These are phyloP conservation scores for Epinephelus coioides DNA, from an alignment of 2,797 vertebrate genomes.

Conservation along the genomic window DNA sequence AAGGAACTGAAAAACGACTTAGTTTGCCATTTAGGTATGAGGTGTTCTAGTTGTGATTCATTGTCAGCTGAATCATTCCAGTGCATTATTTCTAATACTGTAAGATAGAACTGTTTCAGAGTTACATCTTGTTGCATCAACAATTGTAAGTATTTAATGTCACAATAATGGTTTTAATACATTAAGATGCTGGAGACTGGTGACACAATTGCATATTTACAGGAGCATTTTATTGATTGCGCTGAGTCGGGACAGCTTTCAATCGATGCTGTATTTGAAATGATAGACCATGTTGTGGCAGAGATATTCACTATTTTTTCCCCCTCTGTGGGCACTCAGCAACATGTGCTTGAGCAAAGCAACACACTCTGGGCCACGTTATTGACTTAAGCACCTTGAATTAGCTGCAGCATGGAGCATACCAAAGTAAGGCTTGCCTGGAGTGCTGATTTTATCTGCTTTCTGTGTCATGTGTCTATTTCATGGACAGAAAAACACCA, in stretches of 20 bases:
- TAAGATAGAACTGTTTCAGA: not conserved
- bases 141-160: not conserved
- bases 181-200: not conserved
- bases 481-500: not conserved
- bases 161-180: conserved; percentile 9
- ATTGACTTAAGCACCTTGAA: conserved; percentile 37
- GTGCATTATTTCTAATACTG: not conserved
- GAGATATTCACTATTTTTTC: not conserved
- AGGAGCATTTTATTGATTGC: conserved; percentile 27
- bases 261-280: conserved; percentile 25
- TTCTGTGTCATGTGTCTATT: not conserved
- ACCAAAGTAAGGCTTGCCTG: not conserved
- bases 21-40: not conserved
- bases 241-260: conserved; percentile 15
- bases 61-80: too few relatives aligned
- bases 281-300: conserved; percentile 16
- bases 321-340: conserved; percentile 4
- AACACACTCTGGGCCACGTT: conserved; percentile 14
- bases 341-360: conserved; percentile 12
- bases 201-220: conserved; percentile 31
- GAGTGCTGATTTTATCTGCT: not conserved
- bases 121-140: not conserved
- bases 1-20: not conserved
- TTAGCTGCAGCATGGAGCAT: conserved; percentile 12
- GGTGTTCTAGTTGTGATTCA: not conserved